Conservation (phyloP, 2,888 invertebrate genomes). For the Antitype chi region DNA sequence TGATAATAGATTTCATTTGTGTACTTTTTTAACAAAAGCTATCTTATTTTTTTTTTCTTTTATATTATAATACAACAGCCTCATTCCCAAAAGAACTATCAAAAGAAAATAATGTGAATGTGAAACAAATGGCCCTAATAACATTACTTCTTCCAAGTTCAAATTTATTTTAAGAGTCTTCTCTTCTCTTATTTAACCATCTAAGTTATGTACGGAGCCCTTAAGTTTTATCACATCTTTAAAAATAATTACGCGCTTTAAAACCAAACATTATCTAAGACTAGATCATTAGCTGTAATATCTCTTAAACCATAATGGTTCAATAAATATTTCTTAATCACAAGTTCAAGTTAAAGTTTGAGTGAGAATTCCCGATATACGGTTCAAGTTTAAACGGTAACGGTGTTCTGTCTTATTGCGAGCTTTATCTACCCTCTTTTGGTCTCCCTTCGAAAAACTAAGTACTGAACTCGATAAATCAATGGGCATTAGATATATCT, state of each 20-base stretch:
- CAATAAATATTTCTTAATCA: constrained; percentile 71
- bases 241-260: constrained; percentile 64
- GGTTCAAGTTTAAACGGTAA: constrained; percentile 65
- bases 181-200: constrained; percentile 32
- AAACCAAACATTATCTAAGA: constrained; percentile 63
- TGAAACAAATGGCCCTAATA: constrained; percentile 42
- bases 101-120: constrained; percentile 36
- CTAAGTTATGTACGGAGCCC: constrained; percentile 47
- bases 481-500: constrained; percentile 84
- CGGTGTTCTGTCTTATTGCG: constrained; percentile 68
- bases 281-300: constrained; percentile 65
- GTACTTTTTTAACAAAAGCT: constrained; percentile 35
- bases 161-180: constrained; percentile 36
- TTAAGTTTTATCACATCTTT: constrained; percentile 62
- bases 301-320: constrained; percentile 61
- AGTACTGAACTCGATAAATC: constrained; percentile 85
- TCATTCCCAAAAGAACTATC: constrained; percentile 39
- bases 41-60: not conserved
- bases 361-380: constrained; percentile 68
- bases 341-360: too few relatives aligned
- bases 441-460: constrained; percentile 78
- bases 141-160: constrained; percentile 36
- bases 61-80: constrained; percentile 1
- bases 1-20: constrained; percentile 20
- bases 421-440: constrained; percentile 74